Evolutionary conservation across 1,140 invertebrate genomes (phyloP), one percentile per base, ranked within the genome.

Genomic region (Tenebrio molitor): DNA sequence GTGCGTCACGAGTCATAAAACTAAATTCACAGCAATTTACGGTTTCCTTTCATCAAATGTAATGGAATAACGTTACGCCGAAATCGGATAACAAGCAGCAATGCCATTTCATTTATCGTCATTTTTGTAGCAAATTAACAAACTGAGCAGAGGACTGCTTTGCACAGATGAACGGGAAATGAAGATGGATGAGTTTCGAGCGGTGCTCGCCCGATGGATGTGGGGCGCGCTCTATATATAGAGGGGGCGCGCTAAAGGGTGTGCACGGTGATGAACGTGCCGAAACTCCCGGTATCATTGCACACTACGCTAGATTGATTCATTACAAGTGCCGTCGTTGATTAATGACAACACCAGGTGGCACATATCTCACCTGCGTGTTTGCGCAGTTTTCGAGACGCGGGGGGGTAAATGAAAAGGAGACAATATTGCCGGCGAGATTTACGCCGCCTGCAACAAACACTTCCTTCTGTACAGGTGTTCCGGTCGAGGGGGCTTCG

Each of bases 41-140:
- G 50, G 50, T 74, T 71, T 71, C 72, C 58, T 69, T 42, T 73
- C 72, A 74, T 74, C 72, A 74, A 75, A 68, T 58, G 69, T 76
- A 74, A 76, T 71, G 70, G 69, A 73, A 67, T 68, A 68, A 58
- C n/a, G 50, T 58, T 58, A 58, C 50, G 23, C 50, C 50, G 23
- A 58, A 25, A 66, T 68, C 71, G 42, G 16, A 53, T 63, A 44
- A 73, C 44, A 36, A 53, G 71, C 50, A 58, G 50, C 50, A 58
- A 1, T 53, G 44, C 19, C 42, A 19, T 63, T 73, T 72, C 71
- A 75, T 75, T 75, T 66, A 75, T 75, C 74, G 71, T 69, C 46
- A 73, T 75, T 69, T 75, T 75, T 75, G 53, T 69, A 66, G 34
- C 29, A 34, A 70, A 73, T 73, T 75, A 75, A 75, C 62, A 29